These are phyloP conservation scores for Acropternis orthonyx DNA, from an alignment of 2,797 vertebrate genomes.

Conservation along the genomic window DNA sequence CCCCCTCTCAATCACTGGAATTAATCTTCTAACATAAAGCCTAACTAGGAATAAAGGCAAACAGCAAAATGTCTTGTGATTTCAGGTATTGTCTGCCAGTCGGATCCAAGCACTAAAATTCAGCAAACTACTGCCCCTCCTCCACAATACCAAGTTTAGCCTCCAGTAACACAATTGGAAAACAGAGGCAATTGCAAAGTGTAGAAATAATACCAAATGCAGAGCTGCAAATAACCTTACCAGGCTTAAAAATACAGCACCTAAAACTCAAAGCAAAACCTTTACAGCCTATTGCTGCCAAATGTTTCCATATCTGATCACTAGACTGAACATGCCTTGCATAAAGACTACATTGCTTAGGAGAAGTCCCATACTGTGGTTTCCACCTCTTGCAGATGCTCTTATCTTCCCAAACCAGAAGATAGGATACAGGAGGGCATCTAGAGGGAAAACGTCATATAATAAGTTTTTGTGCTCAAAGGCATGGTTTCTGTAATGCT, in stretches of 20 bases:
- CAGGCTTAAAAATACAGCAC: fast-evolving
- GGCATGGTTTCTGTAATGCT: background rate
- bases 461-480: background rate
- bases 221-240: background rate
- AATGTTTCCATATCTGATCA: background rate
- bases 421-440: background rate
- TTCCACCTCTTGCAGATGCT: background rate
- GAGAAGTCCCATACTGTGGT: background rate
- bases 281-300: background rate
- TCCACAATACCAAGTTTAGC: background rate
- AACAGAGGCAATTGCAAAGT: background rate
- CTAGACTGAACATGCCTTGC: too few relatives aligned
- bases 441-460: background rate
- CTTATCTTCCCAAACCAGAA: background rate
- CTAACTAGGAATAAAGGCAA: background rate
- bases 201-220: background rate
- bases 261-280: background rate
- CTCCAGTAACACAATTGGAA: background rate
- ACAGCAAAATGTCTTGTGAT: background rate
- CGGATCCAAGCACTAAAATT: background rate
- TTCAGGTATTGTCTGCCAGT: background rate
- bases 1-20: background rate
- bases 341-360: fast-evolving
- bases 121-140: background rate
- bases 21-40: background rate